Evolutionary conservation across 2,888 invertebrate species (phyloP).

Genomic region (Didymodactylos carnosus): DNA sequence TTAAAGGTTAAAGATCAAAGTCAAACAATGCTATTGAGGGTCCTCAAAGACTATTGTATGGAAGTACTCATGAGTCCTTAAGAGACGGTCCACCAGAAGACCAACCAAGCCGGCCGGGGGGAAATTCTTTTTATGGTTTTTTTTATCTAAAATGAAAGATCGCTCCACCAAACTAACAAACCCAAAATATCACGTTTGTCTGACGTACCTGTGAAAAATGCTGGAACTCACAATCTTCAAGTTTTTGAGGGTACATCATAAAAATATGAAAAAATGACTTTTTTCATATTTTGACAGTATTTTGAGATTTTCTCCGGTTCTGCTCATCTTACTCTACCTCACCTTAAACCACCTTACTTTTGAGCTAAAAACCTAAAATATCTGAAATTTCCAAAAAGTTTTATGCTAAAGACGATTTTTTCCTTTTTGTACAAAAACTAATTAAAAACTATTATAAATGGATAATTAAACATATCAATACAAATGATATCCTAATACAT

Average conservation of each 20-base stretch:
- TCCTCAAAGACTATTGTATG: too few species aligned
- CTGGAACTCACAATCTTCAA: background rate
- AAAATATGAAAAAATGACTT: background rate
- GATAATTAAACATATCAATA: too few species aligned
- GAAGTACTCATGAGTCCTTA: background rate
- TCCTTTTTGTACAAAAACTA: too few species aligned
- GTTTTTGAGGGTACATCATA: background rate
- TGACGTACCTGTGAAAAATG: background rate
- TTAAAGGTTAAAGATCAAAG: too few species aligned
- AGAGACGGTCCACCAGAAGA: background rate
- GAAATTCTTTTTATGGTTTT: background rate
- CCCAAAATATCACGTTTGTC: background rate
- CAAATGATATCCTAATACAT: too few species aligned
- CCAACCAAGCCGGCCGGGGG: background rate
- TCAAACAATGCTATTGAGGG: too few species aligned
- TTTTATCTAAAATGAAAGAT: background rate
- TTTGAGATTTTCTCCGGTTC: background rate
- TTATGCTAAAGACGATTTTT: too few species aligned
- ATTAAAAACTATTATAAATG: too few species aligned
- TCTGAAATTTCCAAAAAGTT: too few species aligned
- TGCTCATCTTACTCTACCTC: background rate
- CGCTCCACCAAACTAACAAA: background rate
- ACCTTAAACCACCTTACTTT: too few species aligned
- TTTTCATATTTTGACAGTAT: background rate
- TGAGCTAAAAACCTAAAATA: too few species aligned